Evolutionary conservation across 2,797 vertebrate species (phyloP).

Genomic region (Neopelma chrysocephalum): DNA sequence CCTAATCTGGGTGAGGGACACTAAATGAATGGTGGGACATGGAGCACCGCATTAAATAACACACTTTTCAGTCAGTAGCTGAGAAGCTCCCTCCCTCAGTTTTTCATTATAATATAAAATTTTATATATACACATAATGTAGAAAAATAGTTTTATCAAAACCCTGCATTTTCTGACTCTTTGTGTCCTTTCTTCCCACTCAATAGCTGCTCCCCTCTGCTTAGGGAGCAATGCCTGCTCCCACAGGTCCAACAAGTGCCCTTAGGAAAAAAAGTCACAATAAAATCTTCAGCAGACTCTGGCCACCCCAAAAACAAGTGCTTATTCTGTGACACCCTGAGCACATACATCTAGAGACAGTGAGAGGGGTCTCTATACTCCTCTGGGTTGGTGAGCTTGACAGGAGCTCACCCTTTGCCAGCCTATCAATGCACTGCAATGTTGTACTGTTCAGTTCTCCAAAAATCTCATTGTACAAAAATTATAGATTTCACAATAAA

Average conservation of each 20-base stretch:
- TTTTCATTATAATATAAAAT: background rate
- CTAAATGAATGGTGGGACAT: background rate
- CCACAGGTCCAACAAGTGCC: background rate
- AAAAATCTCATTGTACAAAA: background rate
- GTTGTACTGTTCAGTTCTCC: fast-evolving
- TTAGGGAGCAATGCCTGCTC: background rate
- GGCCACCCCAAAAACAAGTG: background rate
- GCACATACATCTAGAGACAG: background rate
- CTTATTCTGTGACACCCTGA: background rate
- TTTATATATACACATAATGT: background rate
- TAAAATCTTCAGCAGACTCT: background rate
- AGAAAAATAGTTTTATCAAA: background rate
- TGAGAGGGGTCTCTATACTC: background rate
- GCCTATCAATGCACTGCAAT: fast-evolving
- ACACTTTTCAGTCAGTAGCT: background rate
- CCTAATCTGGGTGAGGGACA: background rate
- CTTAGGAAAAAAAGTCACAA: background rate
- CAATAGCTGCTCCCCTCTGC: background rate
- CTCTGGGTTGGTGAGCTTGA: background rate
- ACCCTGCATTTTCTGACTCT: background rate
- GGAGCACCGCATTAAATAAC: background rate
- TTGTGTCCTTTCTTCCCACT: background rate
- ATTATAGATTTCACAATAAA: background rate
- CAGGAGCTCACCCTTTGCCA: background rate
- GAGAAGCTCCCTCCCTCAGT: background rate